Percentiles rank a stretch among this genome's conserved stretches.
Conservation (phyloP, 2,113 vertebrate species). For the Ameiurus melas region DNA sequence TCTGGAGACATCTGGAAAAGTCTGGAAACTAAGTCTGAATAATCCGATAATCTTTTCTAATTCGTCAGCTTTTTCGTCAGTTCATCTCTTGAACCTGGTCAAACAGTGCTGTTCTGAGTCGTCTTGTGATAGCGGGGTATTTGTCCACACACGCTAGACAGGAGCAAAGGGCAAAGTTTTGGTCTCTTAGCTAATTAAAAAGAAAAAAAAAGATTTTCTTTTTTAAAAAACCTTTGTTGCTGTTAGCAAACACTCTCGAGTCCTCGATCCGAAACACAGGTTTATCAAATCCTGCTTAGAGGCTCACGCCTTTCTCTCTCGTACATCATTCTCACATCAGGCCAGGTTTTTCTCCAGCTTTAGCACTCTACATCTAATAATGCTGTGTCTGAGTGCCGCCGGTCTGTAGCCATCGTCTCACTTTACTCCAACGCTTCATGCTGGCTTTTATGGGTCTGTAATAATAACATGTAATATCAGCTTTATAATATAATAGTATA, state of each 20-base stretch:
- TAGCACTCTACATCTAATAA: constrained; percentile 2
- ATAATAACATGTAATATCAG: background rate
- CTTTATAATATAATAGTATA: background rate
- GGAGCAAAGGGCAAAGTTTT: constrained; percentile 64
- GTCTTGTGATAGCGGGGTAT: constrained; percentile 45
- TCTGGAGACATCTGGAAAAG: background rate
- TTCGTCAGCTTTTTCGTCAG: background rate
- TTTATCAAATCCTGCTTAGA: constrained; percentile 29
- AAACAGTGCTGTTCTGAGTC: constrained; percentile 55
- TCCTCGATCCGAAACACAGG: constrained; percentile 15
- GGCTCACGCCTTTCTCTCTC: background rate
- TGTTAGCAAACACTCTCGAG: constrained; percentile 16
- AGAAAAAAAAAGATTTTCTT: background rate
- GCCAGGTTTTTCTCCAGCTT: background rate
- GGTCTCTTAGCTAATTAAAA: constrained; percentile 5
- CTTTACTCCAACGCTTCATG: background rate
- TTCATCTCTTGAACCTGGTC: constrained; percentile 31
- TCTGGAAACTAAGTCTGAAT: background rate
- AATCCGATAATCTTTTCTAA: background rate
- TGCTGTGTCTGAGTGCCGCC: background rate
- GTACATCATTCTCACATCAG: constrained; percentile 14
- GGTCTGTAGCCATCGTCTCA: background rate
- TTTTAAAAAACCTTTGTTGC: background rate
- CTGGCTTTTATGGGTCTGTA: background rate
- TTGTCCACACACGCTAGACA: constrained; percentile 61